A percentile compares a stretch with the other conserved stretches of the same genome.
Evolutionary conservation across 2,797 vertebrate species (phyloP).

Genomic region (Vireo griseus): DNA sequence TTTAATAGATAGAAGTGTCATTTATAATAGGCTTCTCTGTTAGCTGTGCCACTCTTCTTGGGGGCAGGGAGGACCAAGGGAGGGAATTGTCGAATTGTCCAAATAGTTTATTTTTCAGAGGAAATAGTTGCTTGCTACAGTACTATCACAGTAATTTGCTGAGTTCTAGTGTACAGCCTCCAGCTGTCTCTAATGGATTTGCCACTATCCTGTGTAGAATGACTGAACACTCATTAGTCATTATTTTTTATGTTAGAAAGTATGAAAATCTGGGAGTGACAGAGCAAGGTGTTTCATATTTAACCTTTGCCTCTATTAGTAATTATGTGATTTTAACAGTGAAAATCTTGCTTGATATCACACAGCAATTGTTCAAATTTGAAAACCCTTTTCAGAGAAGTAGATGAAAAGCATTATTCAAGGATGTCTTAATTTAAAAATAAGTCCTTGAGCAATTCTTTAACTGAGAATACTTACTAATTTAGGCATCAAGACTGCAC

Average conservation of each 20-base stretch:
- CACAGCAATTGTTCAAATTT: background rate
- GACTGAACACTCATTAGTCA: background rate
- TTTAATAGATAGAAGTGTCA: background rate
- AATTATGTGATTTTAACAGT: background rate
- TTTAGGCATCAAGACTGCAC: background rate
- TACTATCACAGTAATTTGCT: background rate
- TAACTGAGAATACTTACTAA: background rate
- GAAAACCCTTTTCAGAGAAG: background rate
- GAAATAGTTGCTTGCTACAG: background rate
- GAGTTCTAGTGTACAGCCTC: background rate
- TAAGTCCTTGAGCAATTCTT: background rate
- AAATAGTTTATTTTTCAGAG: background rate
- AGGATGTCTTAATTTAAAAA: background rate
- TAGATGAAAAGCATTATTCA: background rate
- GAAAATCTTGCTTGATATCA: background rate
- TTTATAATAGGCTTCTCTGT: background rate
- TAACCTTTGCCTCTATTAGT: background rate
- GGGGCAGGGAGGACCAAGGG: background rate
- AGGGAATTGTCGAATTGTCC: background rate
- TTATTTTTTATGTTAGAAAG: background rate
- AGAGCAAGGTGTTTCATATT: background rate
- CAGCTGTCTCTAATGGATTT: background rate
- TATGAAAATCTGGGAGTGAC: background rate
- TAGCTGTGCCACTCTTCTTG: background rate
- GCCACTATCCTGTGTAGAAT: background rate